A percentile compares a stretch with the other conserved stretches of the same genome.
Conservation (phyloP, 2,113 vertebrate genomes). For the Pelvicachromis taeniatus region DNA sequence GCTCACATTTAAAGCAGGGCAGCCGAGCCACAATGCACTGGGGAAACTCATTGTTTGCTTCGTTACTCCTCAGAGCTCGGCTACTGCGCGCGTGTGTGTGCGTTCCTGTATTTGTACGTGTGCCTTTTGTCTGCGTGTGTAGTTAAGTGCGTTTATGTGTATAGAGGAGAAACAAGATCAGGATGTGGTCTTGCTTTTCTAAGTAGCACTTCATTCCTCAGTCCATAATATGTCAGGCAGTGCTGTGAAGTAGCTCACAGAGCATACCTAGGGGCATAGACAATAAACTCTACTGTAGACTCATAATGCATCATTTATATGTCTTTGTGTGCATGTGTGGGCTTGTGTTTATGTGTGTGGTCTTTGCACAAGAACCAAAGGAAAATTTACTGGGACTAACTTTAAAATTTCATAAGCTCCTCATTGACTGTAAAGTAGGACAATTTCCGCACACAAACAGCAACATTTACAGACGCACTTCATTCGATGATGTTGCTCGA, state of each 20-base stretch:
- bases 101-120: conserved; percentile 4
- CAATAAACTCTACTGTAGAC: conserved; percentile 21
- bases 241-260: conserved; percentile 4
- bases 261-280: conserved; percentile 14
- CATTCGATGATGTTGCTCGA: conserved; percentile 7
- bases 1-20: conserved; percentile 70
- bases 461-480: not conserved
- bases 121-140: conserved; percentile 4
- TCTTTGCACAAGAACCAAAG: not conserved
- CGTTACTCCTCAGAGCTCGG: conserved; percentile 62
- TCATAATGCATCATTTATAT: not conserved
- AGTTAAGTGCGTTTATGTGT: conserved; percentile 15
- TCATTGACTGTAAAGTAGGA: conserved; percentile 32
- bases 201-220: conserved; percentile 49
- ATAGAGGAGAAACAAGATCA: conserved; percentile 22
- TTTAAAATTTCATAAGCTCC: conserved; percentile 33
- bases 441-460: conserved; percentile 4
- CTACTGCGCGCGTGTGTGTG: not conserved
- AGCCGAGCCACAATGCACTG: conserved; percentile 62
- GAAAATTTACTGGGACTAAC: not conserved
- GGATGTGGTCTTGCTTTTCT: conserved; percentile 41
- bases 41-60: conserved; percentile 73
- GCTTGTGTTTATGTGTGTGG: not conserved
- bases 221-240: conserved; percentile 19
- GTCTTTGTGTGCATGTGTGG: not conserved